A percentile compares a stretch with the other conserved stretches of the same genome.
These are phyloP conservation scores for Coilia nasus DNA, from an alignment of 2,797 vertebrate genomes.

Conservation along the genomic window DNA sequence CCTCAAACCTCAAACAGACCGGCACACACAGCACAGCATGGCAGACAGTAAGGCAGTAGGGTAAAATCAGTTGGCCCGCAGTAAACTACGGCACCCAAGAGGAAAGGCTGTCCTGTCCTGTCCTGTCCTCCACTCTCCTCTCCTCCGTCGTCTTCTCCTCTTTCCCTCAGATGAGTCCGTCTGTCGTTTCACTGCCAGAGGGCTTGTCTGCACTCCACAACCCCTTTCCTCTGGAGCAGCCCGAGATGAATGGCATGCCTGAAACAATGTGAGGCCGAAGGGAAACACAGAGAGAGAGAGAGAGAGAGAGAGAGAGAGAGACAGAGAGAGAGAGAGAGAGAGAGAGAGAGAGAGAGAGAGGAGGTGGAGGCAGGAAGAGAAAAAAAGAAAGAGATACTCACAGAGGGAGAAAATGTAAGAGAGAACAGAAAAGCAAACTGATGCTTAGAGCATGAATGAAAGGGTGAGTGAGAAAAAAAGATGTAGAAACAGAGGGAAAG, in stretches of 20 bases:
- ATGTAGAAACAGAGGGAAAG: neutral
- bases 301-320: neutral
- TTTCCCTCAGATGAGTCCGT: neutral
- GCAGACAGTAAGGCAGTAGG: neutral
- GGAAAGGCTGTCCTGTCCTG: neutral
- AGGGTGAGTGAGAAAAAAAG: neutral
- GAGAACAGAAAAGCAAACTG: neutral
- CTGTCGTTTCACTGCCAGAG: constrained; percentile 30
- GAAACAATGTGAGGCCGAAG: neutral
- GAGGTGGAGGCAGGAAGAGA: too few species aligned
- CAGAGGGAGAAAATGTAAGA: too few species aligned
- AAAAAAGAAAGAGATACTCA: too few species aligned
- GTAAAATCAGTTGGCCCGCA: neutral
- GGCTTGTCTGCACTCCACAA: constrained; percentile 49
- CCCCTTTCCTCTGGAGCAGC: constrained; percentile 51
- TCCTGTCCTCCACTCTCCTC: neutral
- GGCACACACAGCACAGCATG: too few species aligned
- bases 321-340: neutral
- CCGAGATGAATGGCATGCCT: constrained; percentile 57
- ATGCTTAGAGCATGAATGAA: neutral
- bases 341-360: neutral
- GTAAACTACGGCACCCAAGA: neutral
- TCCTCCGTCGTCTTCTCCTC: neutral
- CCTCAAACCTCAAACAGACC: too few species aligned
- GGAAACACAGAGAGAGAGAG: neutral